Conservation (phyloP, 2,797 vertebrate species). For the Psittacula derbiana region DNA sequence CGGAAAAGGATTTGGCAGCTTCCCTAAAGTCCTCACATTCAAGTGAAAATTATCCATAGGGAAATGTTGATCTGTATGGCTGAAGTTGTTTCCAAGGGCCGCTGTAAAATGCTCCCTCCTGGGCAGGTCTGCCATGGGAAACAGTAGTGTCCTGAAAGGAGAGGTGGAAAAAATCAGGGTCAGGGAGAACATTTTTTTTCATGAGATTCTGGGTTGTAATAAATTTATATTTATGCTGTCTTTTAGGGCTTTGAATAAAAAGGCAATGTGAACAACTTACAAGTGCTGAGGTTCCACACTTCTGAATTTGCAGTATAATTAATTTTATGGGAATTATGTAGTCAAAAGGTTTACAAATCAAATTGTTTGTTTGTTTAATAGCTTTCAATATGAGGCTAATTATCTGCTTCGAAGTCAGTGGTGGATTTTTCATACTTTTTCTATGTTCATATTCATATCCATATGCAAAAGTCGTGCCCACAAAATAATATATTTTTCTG, state of each 20-base stretch:
- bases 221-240: neutral
- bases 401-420: neutral
- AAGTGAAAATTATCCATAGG: neutral
- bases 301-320: neutral
- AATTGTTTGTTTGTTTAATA: neutral
- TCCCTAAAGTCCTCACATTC: neutral
- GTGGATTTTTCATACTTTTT: neutral
- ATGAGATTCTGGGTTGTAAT: neutral
- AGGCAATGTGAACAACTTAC: neutral
- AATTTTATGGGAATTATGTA: conserved; percentile 1
- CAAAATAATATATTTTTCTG: neutral
- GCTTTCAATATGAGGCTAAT: neutral
- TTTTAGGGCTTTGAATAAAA: neutral
- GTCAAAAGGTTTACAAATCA: conserved; percentile 13
- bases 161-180: neutral
- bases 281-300: neutral
- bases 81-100: neutral
- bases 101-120: neutral
- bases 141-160: neutral
- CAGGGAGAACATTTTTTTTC: neutral
- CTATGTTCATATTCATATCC: neutral
- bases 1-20: neutral
- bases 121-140: neutral
- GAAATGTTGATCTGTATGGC: neutral
- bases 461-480: neutral